Conservation (phyloP, 2,797 vertebrate species). For the Etheostoma perlongum region DNA sequence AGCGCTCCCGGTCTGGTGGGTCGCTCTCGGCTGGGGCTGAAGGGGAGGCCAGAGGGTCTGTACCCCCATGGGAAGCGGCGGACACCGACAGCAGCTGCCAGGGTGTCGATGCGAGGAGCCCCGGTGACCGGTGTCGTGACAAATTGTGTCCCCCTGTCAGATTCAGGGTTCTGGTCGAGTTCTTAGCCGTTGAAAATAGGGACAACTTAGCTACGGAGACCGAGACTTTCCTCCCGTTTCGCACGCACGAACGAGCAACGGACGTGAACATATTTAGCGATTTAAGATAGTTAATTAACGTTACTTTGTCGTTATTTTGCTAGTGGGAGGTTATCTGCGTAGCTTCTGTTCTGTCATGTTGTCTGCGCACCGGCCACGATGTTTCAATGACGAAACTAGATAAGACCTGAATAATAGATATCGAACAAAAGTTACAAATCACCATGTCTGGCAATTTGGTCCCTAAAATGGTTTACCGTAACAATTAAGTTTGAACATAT, state of each 20-base stretch:
- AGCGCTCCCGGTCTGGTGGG: conserved; percentile 28
- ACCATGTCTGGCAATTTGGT: fast-evolving
- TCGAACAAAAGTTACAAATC: fast-evolving
- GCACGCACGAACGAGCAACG: conserved; percentile 33
- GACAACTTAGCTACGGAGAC: conserved; percentile 3
- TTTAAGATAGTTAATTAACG: neutral
- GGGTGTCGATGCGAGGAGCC: neutral
- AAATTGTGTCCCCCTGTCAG: neutral
- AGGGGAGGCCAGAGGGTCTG: neutral
- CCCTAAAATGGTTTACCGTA: fast-evolving
- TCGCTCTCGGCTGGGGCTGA: neutral
- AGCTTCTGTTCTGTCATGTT: neutral
- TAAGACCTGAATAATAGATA: conserved; percentile 54
- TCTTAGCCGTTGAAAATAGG: neutral
- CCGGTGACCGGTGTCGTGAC: neutral
- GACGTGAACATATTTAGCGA: conserved; percentile 61
- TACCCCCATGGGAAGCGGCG: neutral
- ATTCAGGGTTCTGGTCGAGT: neutral
- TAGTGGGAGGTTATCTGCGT: neutral
- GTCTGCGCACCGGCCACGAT: conserved; percentile 21
- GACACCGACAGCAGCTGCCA: conserved; percentile 13
- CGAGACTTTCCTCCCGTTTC: conserved; percentile 44
- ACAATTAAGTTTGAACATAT: neutral
- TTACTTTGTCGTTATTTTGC: fast-evolving
- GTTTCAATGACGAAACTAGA: conserved; percentile 26